These are phyloP conservation scores for Eufriesea mexicana DNA, from an alignment of 1,140 invertebrate species.

Conservation along the genomic window DNA sequence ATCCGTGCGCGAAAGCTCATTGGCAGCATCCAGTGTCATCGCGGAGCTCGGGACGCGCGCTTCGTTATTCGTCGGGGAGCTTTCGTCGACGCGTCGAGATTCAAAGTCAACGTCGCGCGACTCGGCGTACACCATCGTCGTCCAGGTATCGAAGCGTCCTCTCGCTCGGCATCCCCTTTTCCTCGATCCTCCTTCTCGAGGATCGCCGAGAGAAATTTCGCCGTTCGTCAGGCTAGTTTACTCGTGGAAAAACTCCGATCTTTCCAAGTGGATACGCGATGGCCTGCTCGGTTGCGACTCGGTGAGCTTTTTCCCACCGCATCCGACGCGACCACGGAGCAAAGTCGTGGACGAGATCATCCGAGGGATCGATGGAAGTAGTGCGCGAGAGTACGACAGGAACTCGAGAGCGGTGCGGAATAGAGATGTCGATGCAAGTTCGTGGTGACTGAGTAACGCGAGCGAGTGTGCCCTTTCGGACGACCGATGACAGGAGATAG, in stretches of 20 bases:
- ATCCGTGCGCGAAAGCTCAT: constrained; percentile 68
- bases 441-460: constrained; percentile 30
- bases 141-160: no score
- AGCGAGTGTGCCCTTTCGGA: neutral
- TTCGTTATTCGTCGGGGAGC: constrained; percentile 33
- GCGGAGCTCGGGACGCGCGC: constrained; percentile 76
- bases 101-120: neutral
- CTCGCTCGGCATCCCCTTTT: no score
- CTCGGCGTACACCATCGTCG: neutral
- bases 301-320: neutral
- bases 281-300: neutral
- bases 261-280: neutral
- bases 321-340: neutral
- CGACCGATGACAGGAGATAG: constrained; percentile 44
- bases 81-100: constrained; percentile 2
- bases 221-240: neutral
- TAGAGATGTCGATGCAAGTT: constrained; percentile 13
- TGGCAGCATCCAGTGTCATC: constrained; percentile 76
- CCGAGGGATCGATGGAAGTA: constrained; percentile 26
- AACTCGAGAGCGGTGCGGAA: constrained; percentile 19
- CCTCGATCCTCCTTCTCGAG: neutral
- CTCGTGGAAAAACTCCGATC: no score
- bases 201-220: neutral
- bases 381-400: constrained; percentile 36
- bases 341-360: neutral